Percentiles rank a stretch among this genome's conserved stretches.
Conservation (phyloP, 2,113 vertebrate species). For the Bos javanicus region DNA sequence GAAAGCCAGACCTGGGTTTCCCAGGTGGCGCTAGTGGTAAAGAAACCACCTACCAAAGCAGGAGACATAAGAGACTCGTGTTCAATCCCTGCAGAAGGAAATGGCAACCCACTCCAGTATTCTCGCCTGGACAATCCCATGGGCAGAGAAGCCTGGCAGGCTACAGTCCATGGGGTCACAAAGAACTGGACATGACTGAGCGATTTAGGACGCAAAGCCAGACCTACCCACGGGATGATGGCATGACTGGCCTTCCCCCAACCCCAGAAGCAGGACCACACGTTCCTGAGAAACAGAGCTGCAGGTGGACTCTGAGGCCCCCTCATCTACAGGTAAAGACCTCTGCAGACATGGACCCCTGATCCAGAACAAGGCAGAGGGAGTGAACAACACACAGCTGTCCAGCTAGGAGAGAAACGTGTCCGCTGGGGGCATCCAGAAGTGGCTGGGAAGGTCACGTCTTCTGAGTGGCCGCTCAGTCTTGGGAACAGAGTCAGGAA, state of each 20-base stretch:
- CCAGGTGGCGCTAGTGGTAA: background rate
- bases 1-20: background rate
- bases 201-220: fast-evolving
- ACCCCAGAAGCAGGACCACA: background rate
- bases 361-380: background rate
- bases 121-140: background rate
- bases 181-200: background rate
- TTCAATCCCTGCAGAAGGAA: background rate
- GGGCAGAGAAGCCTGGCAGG: background rate
- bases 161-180: background rate
- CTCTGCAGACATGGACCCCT: background rate
- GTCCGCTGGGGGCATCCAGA: background rate
- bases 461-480: background rate
- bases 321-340: background rate
- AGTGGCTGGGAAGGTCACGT: background rate
- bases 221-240: fast-evolving
- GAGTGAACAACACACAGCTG: background rate
- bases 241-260: background rate
- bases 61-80: background rate
- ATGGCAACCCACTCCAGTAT: background rate
- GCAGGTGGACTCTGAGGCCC: fast-evolving
- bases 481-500: background rate
- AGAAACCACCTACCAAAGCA: background rate
- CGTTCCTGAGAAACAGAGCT: background rate
- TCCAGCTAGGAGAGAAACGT: background rate